Evolutionary conservation across 2,113 vertebrate genomes (phyloP).

Genomic region (Alligator sinensis): DNA sequence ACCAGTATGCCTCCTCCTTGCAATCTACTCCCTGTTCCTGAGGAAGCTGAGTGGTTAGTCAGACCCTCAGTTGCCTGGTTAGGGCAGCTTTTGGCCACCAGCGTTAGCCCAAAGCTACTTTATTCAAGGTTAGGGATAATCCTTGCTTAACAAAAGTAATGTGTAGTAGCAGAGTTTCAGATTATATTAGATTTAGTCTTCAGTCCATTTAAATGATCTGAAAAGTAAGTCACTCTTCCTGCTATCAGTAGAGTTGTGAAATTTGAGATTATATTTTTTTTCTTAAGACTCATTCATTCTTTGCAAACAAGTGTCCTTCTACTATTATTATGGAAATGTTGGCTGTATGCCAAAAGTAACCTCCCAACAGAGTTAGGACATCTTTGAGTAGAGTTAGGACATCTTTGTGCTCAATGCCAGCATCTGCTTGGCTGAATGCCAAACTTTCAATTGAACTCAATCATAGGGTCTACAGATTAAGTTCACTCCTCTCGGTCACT

Average conservation of each 20-base stretch:
- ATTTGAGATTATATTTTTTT: constrained; percentile 27
- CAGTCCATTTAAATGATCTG: rapidly evolving
- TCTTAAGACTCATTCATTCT: neutral
- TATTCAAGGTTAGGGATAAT: neutral
- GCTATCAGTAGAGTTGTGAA: neutral
- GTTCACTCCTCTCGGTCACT: neutral
- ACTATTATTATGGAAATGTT: neutral
- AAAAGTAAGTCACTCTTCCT: neutral
- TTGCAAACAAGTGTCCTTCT: neutral
- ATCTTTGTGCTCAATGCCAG: neutral
- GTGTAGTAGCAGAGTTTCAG: neutral
- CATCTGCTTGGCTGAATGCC: neutral
- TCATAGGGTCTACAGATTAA: neutral
- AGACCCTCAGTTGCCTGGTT: neutral
- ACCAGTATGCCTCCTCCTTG: too few species aligned
- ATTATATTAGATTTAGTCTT: neutral
- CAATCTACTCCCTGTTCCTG: neutral
- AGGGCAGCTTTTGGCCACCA: neutral
- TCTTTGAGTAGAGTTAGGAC: neutral
- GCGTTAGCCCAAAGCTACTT: neutral
- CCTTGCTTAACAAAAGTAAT: neutral
- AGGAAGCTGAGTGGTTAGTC: neutral
- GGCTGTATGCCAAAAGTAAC: too few species aligned
- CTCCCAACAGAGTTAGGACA: neutral
- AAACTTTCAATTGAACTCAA: neutral